These are phyloP conservation scores for Cuculus canorus DNA, from an alignment of 2,797 vertebrate species.

Conservation along the genomic window DNA sequence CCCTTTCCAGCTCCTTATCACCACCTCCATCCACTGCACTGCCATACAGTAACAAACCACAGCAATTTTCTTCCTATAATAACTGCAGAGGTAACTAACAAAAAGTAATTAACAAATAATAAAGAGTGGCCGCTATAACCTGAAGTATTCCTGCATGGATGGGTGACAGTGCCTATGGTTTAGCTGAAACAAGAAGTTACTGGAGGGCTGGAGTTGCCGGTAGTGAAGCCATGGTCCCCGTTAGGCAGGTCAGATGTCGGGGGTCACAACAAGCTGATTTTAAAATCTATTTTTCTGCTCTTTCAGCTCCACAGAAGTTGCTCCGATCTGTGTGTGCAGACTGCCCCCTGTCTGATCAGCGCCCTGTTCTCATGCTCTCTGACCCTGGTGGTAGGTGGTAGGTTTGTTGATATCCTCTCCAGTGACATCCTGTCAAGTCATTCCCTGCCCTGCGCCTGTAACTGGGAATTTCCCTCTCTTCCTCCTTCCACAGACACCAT, in stretches of 20 bases:
- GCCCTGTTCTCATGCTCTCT: not conserved
- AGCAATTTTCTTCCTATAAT: not conserved
- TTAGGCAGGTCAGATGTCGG: fast-evolving
- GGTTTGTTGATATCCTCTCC: not conserved
- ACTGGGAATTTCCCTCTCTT: slow-evolving; percentile 54
- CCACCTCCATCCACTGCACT: not conserved
- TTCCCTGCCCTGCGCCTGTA: fast-evolving
- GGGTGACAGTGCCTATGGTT: not conserved
- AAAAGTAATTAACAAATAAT: not conserved
- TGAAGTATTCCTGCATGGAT: not conserved
- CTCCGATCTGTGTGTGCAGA: not conserved
- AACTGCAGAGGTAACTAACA: not conserved
- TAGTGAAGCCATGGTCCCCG: not conserved
- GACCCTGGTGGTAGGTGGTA: slow-evolving; percentile 20
- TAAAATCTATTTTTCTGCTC: not conserved
- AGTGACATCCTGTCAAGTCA: slow-evolving; percentile 1
- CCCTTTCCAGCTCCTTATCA: not conserved
- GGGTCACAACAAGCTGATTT: not conserved
- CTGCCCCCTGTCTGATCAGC: not conserved
- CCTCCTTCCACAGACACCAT: not conserved
- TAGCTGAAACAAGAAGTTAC: not conserved
- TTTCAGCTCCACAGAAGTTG: not conserved
- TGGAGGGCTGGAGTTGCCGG: not conserved
- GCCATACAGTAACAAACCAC: fast-evolving
- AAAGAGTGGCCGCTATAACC: not conserved